A percentile compares a stretch with the other conserved stretches of the same genome.
These are phyloP conservation scores for Erythrolamprus reginae DNA, from an alignment of 2,113 vertebrate species.

Conservation along the genomic window DNA sequence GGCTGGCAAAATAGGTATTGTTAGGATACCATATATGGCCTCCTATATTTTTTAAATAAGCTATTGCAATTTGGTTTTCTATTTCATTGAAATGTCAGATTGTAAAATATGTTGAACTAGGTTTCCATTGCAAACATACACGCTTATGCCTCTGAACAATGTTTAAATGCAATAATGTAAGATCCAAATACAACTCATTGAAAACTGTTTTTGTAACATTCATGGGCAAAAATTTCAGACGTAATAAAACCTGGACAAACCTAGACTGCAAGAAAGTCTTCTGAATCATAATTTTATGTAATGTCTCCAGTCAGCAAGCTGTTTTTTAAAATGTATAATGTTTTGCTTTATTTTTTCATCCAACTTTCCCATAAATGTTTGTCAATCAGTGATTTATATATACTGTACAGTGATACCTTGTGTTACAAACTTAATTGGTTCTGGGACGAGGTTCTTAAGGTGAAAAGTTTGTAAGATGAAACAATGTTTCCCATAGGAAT, in stretches of 20 bases:
- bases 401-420: no score
- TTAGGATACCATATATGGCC: not conserved
- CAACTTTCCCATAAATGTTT: not conserved
- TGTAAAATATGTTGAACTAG: not conserved
- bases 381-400: not conserved
- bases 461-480: no score
- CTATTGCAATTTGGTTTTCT: not conserved
- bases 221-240: not conserved
- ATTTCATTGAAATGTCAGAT: not conserved
- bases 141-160: not conserved
- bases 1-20: not conserved
- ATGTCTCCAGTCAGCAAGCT: not conserved
- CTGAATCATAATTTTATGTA: not conserved
- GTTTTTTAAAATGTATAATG: not conserved
- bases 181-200: not conserved
- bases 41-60: not conserved
- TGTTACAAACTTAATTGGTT: no score
- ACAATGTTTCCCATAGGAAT: no score
- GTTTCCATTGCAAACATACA: not conserved
- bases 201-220: not conserved
- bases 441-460: no score
- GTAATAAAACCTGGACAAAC: not conserved
- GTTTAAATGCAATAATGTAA: not conserved
- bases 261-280: not conserved
- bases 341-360: not conserved